Evolutionary conservation across 2,888 invertebrate genomes (phyloP), one percentile per base, ranked within the genome.

Genomic region (Oscheius sp.): DNA sequence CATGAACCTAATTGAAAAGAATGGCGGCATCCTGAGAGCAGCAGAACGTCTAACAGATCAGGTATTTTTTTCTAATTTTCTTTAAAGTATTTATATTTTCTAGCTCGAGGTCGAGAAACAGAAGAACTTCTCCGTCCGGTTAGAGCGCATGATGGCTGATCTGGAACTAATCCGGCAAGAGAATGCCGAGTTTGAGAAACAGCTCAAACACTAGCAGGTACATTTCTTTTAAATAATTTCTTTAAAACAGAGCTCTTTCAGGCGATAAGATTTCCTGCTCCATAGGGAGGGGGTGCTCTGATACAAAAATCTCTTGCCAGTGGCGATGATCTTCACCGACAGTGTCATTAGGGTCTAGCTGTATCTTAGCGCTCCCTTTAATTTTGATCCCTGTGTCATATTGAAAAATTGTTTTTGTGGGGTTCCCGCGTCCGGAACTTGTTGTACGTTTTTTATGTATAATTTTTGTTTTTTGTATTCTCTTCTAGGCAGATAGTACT

Each of bases 321-420:
- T 63, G 23, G 5, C 3, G 35, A 35, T 35, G 35, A 63, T 45
- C 45, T 23, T 21, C 46, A 63, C 23, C 45, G 23, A 64, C 16
- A n/a, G 29, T 66, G 66, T 66, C 66, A 66, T 66, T 27, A 66
- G 66, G 52, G 66, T n/a, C 29, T 21, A 35, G 35, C 0, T 66
- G 66, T 66, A 66, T 66, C 49, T 52, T 35, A 29, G 66, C 66
- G 49, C 52, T 27, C 66, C 66, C 35, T 66, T 66, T 52, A 52
- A 52, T 52, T 23, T 35, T 52, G 66, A 27, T 66, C 25, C 66
- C 61, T 12, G 66, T 66, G 66, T 66, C 66, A 66, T 66, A 66
- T 49, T 52, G 35, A 49, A 52, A 23, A 29, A n/a, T n/a, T n/a
- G n/a, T 66, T 35, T 29, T 52, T 27, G 45, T 52, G 49, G 9